Percentiles rank a stretch among this genome's conserved stretches.
These are phyloP conservation scores for Drosophila flavopinicola DNA, from an alignment of 2,888 invertebrate genomes.

Conservation along the genomic window DNA sequence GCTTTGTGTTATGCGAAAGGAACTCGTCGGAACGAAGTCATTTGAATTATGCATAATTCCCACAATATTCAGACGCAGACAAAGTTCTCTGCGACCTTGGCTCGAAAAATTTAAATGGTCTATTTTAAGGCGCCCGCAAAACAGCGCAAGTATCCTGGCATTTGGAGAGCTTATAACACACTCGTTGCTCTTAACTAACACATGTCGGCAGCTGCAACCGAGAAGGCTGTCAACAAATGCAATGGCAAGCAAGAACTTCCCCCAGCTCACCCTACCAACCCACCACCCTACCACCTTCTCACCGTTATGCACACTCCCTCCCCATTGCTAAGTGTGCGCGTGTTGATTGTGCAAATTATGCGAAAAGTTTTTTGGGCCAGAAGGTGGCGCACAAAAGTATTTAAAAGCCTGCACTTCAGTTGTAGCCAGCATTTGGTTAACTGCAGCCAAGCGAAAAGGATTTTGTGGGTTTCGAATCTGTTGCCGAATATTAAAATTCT, in stretches of 20 bases:
- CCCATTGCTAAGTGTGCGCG: conserved; percentile 7
- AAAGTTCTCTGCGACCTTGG: conserved; percentile 49
- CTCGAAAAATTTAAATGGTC: conserved; percentile 44
- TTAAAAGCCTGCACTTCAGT: conserved; percentile 51
- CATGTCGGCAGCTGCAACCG: background rate
- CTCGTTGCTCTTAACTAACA: background rate
- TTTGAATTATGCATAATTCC: conserved; percentile 69
- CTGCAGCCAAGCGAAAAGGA: conserved; percentile 45
- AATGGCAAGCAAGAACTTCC: background rate
- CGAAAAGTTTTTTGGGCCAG: conserved; percentile 50
- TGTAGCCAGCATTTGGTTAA: conserved; percentile 28
- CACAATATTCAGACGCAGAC: conserved; percentile 21
- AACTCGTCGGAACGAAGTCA: conserved; percentile 22
- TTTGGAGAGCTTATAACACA: background rate
- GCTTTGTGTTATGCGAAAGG: no score
- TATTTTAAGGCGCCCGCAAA: conserved; percentile 44
- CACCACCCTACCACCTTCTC: no score
- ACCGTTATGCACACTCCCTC: no score
- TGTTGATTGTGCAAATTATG: conserved; percentile 50
- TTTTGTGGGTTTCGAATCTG: conserved; percentile 45
- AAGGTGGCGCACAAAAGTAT: conserved; percentile 37
- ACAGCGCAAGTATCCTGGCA: background rate
- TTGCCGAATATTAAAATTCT: conserved; percentile 39
- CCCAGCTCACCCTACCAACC: no score
- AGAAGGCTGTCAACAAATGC: conserved; percentile 9